phyloP scores from a whole-genome alignment of 2,888 invertebrate species.

The Tenthredo scrophulariae region DNA sequence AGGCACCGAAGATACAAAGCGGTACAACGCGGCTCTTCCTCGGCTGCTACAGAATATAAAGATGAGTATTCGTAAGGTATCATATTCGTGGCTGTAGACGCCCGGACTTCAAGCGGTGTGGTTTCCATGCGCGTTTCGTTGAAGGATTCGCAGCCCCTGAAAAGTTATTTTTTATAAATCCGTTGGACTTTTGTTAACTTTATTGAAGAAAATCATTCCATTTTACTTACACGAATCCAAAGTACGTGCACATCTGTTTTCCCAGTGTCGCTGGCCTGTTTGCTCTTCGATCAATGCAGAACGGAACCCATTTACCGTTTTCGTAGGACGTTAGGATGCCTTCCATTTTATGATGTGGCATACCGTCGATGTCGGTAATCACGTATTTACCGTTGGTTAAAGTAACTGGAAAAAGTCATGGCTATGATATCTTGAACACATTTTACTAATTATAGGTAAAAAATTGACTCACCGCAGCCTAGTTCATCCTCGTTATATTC shows the following conservation, averaged over 20 bases:
- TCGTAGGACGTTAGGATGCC: constrained; percentile 84
- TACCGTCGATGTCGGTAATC: constrained; percentile 81
- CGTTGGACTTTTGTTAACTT: neutral
- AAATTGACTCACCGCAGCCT: constrained; percentile 85
- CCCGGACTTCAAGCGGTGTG: constrained; percentile 54
- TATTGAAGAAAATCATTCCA: neutral
- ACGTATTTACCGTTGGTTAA: constrained; percentile 84
- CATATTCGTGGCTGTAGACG: neutral
- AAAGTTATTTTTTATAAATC: neutral
- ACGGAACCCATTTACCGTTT: constrained; percentile 84
- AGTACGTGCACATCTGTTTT: constrained; percentile 82
- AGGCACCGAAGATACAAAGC: constrained; percentile 80
- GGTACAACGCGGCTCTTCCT: constrained; percentile 74
- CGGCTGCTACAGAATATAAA: neutral
- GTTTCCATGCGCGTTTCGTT: constrained; percentile 63
- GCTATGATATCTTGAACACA: constrained; percentile 10
- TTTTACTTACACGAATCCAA: constrained; percentile 83
- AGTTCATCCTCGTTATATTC: constrained; percentile 87
- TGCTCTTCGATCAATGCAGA: constrained; percentile 80
- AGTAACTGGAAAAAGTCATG: constrained; percentile 80
- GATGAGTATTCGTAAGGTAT: constrained; percentile 44
- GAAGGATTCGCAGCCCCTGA: constrained; percentile 69
- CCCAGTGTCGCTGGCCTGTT: constrained; percentile 78
- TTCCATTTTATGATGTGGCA: constrained; percentile 81
- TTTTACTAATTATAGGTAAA: neutral